Evolutionary conservation across 2,888 invertebrate species (phyloP), one percentile per base, ranked within the genome.

Genomic region (Ophraella communa): DNA sequence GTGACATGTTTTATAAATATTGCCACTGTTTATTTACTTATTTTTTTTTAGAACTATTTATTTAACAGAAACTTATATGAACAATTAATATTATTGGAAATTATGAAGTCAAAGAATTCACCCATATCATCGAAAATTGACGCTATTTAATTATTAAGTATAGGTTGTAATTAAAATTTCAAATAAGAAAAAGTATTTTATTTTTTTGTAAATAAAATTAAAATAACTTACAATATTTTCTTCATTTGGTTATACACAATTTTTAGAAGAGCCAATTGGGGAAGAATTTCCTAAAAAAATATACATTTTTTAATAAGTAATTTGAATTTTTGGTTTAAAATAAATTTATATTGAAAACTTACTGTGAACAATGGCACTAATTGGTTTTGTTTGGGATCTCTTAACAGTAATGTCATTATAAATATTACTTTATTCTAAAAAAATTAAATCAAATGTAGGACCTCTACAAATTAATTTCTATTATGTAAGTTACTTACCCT

Each of bases 351-450:
- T 33, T n/a, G 18, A 23, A 17, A 53, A 63, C 69, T 67, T 59
- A 69, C 69, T 47, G 59, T 45, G 57, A 69, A 69, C 27, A 67
- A 47, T 7, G 67, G 69, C 53, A 67, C 51, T 27, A 69, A 21
- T 42, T 52, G 51, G 27, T 56, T 59, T 11, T 33, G n/a, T 20
- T 58, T 33, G 39, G 23, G 39, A 51, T 66, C 64, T 30, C 42
- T 64, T 47, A 53, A 51, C 10, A 66, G 44, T 45, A 69, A 60
- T 49, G 64, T 65, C 20, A 69, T 51, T 27, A 69, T 45, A 53
- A 65, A 69, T 45, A 69, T 23, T 17, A 69, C 64, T 67, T 60
- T 67, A 56, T 60, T 44, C 69, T 69, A 56, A 53, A 65, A 69
- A n/a, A 33, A 35, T 47, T 24, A 8, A 35, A 20, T 17, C 18